These are phyloP conservation scores for Brenthis hecate DNA, from an alignment of 2,888 invertebrate species.

Conservation along the genomic window DNA sequence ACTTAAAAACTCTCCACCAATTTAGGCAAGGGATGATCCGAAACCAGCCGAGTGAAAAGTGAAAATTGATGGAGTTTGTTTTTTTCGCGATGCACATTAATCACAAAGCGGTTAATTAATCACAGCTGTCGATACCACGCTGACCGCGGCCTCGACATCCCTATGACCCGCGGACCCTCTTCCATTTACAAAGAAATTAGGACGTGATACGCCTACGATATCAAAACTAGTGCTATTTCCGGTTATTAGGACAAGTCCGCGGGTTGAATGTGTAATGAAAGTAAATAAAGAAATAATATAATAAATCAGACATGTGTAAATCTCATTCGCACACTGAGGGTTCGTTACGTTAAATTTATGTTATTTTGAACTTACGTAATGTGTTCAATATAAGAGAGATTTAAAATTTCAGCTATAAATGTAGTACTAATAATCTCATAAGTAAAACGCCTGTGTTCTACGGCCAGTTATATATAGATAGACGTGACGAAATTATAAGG, in stretches of 20 bases:
- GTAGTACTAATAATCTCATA: no score
- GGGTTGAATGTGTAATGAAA: neutral
- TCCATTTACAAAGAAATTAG: constrained; percentile 33
- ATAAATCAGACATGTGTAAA: neutral
- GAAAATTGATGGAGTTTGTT: constrained; percentile 43
- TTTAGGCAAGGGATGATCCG: constrained; percentile 8
- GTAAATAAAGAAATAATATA: no score
- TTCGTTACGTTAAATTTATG: no score
- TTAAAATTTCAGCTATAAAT: no score
- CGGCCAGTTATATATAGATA: no score
- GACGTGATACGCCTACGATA: constrained; percentile 27
- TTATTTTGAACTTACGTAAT: no score
- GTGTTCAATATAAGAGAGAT: no score
- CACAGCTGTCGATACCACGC: constrained; percentile 43
- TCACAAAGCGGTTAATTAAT: constrained; percentile 47
- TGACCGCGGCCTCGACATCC: constrained; percentile 39
- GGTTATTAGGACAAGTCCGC: neutral
- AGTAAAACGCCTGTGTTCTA: no score
- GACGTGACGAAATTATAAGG: no score
- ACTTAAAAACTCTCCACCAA: neutral
- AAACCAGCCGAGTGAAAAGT: constrained; percentile 6
- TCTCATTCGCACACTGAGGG: no score
- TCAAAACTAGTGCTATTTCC: constrained; percentile 15
- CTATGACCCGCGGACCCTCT: constrained; percentile 15
- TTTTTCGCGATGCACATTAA: constrained; percentile 45